A percentile compares a stretch with the other conserved stretches of the same genome.
phyloP scores from a whole-genome alignment of 2,888 invertebrate species.

The Leptodirus hochenwartii region DNA sequence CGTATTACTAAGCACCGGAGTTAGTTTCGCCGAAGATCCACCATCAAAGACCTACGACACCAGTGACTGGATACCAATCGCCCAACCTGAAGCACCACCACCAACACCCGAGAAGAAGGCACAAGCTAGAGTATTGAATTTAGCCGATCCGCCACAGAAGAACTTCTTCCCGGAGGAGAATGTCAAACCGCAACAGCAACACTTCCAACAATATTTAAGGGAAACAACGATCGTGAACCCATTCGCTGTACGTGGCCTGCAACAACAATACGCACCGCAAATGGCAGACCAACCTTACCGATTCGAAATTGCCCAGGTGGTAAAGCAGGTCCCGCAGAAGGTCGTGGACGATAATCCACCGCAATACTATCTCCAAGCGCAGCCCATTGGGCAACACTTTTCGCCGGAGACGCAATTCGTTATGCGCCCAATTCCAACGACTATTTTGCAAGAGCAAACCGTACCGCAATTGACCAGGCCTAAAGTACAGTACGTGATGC shows the following conservation, averaged over 20 bases:
- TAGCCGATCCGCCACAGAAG: slow-evolving; percentile 16
- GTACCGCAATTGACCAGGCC: no score
- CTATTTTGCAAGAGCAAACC: not conserved
- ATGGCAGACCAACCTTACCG: no score
- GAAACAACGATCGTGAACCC: slow-evolving; percentile 21
- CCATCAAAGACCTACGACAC: slow-evolving; percentile 19
- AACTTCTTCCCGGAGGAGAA: slow-evolving; percentile 20
- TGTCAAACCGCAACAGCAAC: slow-evolving; percentile 18
- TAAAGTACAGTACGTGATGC: no score
- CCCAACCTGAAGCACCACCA: slow-evolving; percentile 17
- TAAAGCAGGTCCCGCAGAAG: slow-evolving; percentile 3
- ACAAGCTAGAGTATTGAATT: slow-evolving; percentile 21
- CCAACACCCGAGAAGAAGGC: slow-evolving; percentile 16
- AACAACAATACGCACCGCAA: slow-evolving; percentile 12
- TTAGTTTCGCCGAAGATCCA: slow-evolving; percentile 1
- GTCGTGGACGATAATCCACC: not conserved
- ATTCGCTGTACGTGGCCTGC: slow-evolving; percentile 7
- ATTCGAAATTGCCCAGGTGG: no score
- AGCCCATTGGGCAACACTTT: slow-evolving; percentile 4
- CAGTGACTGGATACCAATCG: slow-evolving; percentile 37
- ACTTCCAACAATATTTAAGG: slow-evolving; percentile 23
- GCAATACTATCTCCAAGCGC: not conserved
- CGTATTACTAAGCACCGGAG: slow-evolving; percentile 5
- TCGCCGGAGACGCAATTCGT: not conserved
- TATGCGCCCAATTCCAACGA: not conserved